A percentile compares a stretch with the other conserved stretches of the same genome.
These are phyloP conservation scores for Erynnis tages DNA, from an alignment of 2,888 invertebrate genomes.

Conservation along the genomic window DNA sequence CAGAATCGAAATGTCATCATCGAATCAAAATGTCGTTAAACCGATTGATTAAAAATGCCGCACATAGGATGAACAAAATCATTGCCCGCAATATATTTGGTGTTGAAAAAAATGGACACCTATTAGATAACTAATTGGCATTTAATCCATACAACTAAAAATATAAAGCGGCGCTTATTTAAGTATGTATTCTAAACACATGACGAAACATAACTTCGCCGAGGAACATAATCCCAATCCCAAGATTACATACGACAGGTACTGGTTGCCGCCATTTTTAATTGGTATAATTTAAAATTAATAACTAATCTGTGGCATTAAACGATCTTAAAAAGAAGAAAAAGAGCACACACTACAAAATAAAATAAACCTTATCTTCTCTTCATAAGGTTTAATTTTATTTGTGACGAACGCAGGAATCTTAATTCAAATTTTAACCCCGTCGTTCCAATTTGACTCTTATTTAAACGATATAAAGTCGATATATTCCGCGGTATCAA, in stretches of 20 bases:
- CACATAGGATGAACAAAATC: too few species aligned
- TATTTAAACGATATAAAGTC: not conserved
- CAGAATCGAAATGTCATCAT: too few species aligned
- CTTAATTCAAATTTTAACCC: constrained; percentile 1
- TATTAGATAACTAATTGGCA: too few species aligned
- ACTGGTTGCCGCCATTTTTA: constrained; percentile 23
- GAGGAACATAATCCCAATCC: constrained; percentile 17
- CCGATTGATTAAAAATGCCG: too few species aligned
- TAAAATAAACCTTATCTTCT: not conserved
- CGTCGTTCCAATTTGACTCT: not conserved
- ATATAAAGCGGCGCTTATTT: too few species aligned
- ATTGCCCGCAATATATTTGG: too few species aligned
- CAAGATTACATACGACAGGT: constrained; percentile 5
- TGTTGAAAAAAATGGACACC: too few species aligned
- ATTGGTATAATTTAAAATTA: constrained; percentile 28
- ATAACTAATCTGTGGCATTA: constrained; percentile 24
- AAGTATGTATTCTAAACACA: too few species aligned
- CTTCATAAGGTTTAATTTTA: not conserved
- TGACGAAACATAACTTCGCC: constrained; percentile 1
- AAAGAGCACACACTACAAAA: not conserved
- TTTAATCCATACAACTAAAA: not conserved
- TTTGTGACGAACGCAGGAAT: not conserved
- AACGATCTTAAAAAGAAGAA: constrained; percentile 9
- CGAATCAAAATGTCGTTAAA: too few species aligned
- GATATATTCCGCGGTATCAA: not conserved